Base-by-base conservation (phyloP, 2,797 vertebrate genomes). In the Tinamus major region DNA sequence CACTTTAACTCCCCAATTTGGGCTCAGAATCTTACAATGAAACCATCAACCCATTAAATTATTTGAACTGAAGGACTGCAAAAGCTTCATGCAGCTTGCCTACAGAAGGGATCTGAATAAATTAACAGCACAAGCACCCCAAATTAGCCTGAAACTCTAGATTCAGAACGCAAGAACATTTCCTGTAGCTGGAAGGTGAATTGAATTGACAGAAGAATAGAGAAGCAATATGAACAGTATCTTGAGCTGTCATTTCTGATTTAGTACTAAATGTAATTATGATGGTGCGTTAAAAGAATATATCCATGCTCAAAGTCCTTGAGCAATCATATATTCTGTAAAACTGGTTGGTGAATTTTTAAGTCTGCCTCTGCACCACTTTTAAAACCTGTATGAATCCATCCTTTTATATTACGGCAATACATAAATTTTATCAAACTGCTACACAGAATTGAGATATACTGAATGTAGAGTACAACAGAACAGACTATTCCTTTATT, bases 261-360 rank as follows among this genome's bases (percentile, higher is more conserved):
- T 95, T 89, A 94, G n/a, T 67, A 78, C 9, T 90, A 78, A 83
- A 79, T 68, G 26, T 82, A 96, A 93, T 94, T 93, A 94, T 26
- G 9, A 79, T 58, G 39, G 72, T 89, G 70, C n/a, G 41, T 70
- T 79, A 93, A 95, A 95, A 94, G 87, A 94, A 92, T 46, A 92
- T 86, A 82, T 29, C 41, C 10, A 51, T 79, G 72, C 51, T 56
- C 69, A 87, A 88, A 95, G 53, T 72, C 72, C 84, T 94, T 80
- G 51, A 95, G 51, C 58, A 94, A 84, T 92, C 51, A 74, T 44
- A 58, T 42, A 56, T 59, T 86, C 35, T 89, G 80, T 87, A 95
- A 94, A 95, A 92, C 21, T 78, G n/a, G 19, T 4, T 90, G 61
- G 59, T 81, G 79, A 93, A 88, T 31, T 83, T 94, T 85, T 56